Base-by-base conservation (phyloP, 2,113 vertebrate genomes). In the Scytalopus superciliaris region DNA sequence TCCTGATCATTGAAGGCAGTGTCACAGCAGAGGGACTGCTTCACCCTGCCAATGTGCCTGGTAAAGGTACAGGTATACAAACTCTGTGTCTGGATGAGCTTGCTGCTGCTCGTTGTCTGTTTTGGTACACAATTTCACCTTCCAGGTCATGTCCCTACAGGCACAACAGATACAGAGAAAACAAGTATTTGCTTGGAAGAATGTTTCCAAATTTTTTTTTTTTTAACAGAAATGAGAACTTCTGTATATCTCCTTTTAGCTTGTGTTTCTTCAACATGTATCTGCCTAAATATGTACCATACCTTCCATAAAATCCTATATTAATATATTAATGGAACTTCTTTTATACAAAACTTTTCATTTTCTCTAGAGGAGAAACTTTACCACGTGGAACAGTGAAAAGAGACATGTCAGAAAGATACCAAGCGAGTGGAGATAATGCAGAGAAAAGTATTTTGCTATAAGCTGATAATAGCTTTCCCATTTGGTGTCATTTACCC, bases 391-490 rank as follows among this genome's bases (percentile, higher is more conserved):
- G 8, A 87, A 73, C 25, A 66, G 30, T 78, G 84, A 78, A 33
- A 90, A 49, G 42, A 77, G 35, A 59, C 12, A 4, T 55, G 49
- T 70, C 53, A 69, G 70, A 77, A 80, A 62, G 74, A 87, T 57
- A 57, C n/a, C 44, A 56, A 72, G 31, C 0, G 0, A 76, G 66
- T n/a, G 2, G 4, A 94, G 89, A 78, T 91, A 84, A 70, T 0
- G 3, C 35, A 84, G 45, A 45, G 62, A 44, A 24, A 60, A 94
- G 31, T 82, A 40, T 90, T 87, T 93, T 91, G 35, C 52, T 89
- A 2, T 75, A 84, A 84, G 70, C 82, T 89, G 74, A 42, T 89
- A 82, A 87, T 69, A 87, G 81, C 67, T 91, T 96, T 91, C 49
- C 87, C 57, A 85, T 94, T 79, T 3, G 33, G 74, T 94, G 45